phyloP scores from a whole-genome alignment of 1,140 invertebrate genomes.

The Aphelinus atriplicis region DNA sequence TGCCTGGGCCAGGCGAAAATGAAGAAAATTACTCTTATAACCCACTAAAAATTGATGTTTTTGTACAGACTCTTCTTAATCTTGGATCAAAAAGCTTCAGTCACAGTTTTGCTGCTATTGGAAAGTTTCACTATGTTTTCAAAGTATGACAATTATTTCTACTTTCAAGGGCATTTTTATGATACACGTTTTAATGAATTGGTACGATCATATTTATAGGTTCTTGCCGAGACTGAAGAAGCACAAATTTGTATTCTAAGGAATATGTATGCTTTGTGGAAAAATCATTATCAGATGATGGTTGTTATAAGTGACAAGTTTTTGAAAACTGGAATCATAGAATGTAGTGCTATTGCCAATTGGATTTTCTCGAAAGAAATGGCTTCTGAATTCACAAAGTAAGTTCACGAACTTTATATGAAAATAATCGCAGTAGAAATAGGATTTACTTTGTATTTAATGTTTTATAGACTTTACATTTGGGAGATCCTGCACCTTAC shows the following conservation, averaged over 20 bases:
- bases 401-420: constrained; percentile 44
- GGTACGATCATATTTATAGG: constrained; percentile 65
- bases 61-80: constrained; percentile 93
- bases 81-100: constrained; percentile 97
- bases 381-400: constrained; percentile 91
- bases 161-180: constrained; percentile 8
- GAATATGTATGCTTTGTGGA: constrained; percentile 95
- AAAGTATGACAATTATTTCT: constrained; percentile 70
- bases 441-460: constrained; percentile 2
- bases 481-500: constrained; percentile 98
- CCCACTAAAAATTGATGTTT: constrained; percentile 95
- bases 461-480: constrained; percentile 78
- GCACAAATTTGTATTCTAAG: constrained; percentile 94
- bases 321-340: constrained; percentile 96
- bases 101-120: constrained; percentile 97
- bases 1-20: constrained; percentile 82
- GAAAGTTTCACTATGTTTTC: constrained; percentile 95
- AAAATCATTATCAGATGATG: constrained; percentile 96
- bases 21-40: constrained; percentile 80
- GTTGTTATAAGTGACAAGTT: constrained; percentile 96
- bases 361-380: constrained; percentile 99
- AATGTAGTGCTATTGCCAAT: constrained; percentile 95
- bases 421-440: neutral
- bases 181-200: neutral
- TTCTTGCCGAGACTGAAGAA: constrained; percentile 91